phyloP scores from a whole-genome alignment of 2,113 vertebrate genomes.

The Epinephelus fuscoguttatus region DNA sequence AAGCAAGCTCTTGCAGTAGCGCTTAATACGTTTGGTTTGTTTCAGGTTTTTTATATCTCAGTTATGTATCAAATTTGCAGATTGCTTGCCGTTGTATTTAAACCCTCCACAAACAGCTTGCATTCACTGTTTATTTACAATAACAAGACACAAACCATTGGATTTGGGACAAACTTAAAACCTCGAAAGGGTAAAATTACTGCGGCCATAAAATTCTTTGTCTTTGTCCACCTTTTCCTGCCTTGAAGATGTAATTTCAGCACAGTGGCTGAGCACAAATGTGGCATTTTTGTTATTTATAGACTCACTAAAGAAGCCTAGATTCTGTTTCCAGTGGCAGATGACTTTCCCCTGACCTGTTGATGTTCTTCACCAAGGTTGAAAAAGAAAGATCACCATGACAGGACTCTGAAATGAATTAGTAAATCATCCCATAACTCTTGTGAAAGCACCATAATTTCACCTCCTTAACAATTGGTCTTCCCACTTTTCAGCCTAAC shows the following conservation, averaged over 20 bases:
- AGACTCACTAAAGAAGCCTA: conserved; percentile 7
- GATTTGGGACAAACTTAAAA: neutral
- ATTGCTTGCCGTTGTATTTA: neutral
- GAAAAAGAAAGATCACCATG: conserved; percentile 18
- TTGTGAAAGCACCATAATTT: conserved; percentile 9
- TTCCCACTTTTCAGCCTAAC: neutral
- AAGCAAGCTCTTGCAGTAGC: neutral
- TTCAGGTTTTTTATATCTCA: neutral
- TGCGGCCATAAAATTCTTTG: neutral
- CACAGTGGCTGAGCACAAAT: conserved; percentile 20
- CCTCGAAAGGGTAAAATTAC: neutral
- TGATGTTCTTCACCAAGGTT: conserved; percentile 32
- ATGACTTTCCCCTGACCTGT: conserved; percentile 43
- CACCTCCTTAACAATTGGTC: neutral
- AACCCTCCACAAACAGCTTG: neutral
- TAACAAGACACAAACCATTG: neutral
- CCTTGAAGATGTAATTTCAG: conserved; percentile 25
- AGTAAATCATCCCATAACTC: neutral
- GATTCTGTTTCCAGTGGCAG: conserved; percentile 36
- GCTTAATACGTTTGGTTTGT: neutral
- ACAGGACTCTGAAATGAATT: conserved; percentile 28
- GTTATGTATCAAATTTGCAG: neutral
- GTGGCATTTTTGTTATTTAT: conserved; percentile 31
- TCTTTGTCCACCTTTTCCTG: conserved; percentile 15
- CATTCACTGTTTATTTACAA: neutral